phyloP scores from a whole-genome alignment of 2,113 vertebrate genomes.

The Sinocyclocheilus maitianheensis region DNA sequence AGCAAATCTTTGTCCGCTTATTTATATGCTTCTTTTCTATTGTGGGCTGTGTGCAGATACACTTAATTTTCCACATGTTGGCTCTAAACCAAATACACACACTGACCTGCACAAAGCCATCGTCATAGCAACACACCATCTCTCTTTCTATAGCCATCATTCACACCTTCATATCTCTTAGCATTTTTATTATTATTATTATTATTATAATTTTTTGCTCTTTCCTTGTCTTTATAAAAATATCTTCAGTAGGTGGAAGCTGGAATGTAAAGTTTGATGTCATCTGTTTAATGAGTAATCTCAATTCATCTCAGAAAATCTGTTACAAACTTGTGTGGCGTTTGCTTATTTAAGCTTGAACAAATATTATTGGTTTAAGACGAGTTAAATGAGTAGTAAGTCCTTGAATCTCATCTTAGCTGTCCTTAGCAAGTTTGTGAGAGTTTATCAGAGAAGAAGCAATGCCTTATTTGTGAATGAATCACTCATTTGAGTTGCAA shows the following conservation, averaged over 20 bases:
- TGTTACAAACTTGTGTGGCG: background rate
- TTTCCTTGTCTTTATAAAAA: background rate
- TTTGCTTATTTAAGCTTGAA: background rate
- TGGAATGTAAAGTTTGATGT: background rate
- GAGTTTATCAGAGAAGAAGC: background rate
- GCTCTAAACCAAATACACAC: constrained; percentile 40
- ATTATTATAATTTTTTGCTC: background rate
- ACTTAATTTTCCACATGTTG: background rate
- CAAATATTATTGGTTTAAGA: background rate
- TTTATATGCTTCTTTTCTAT: background rate
- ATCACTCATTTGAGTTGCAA: background rate
- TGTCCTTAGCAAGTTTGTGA: background rate
- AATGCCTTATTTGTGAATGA: background rate
- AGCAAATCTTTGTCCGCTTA: background rate
- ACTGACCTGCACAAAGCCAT: constrained; percentile 51
- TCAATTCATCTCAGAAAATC: background rate
- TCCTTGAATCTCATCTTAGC: background rate
- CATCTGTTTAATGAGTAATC: background rate
- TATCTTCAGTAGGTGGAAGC: too few species aligned
- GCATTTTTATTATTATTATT: background rate
- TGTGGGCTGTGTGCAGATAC: background rate
- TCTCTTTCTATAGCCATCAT: constrained; percentile 2
- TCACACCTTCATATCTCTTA: constrained; percentile 22
- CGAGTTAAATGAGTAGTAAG: background rate
- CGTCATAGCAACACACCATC: constrained; percentile 61